phyloP scores from a whole-genome alignment of 2,888 invertebrate species.

The Rhagophthalmus giganteus region DNA sequence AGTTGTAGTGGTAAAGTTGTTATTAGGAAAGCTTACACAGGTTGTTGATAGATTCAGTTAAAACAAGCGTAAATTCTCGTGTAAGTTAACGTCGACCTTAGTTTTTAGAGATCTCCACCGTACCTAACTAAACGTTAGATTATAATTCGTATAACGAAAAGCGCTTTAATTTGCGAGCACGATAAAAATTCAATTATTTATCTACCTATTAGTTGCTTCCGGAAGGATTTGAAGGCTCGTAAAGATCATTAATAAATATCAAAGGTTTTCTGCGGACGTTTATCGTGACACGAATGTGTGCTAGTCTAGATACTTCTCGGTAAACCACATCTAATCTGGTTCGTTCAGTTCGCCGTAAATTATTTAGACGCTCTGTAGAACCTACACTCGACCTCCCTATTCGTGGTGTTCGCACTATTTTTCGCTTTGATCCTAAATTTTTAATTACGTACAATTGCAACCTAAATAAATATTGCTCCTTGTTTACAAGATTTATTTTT shows the following conservation, averaged over 20 bases:
- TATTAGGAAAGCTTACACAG: slow-evolving; percentile 20
- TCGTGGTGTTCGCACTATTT: slow-evolving; percentile 18
- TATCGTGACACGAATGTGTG: slow-evolving; percentile 32
- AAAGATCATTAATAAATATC: slow-evolving; percentile 29
- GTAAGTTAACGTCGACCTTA: not conserved
- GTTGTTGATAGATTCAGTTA: no score
- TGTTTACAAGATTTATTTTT: slow-evolving; percentile 28
- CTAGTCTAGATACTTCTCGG: slow-evolving; percentile 3
- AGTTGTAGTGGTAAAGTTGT: slow-evolving; percentile 24
- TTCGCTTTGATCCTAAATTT: slow-evolving; percentile 17
- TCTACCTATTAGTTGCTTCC: no score
- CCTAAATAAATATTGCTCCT: slow-evolving; percentile 20
- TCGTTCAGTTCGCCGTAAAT: slow-evolving; percentile 40
- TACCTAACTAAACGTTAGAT: no score
- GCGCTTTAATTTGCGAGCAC: no score
- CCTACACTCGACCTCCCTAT: slow-evolving; percentile 24
- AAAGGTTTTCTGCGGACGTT: slow-evolving; percentile 14
- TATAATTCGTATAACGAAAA: no score
- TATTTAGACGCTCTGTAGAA: slow-evolving; percentile 36
- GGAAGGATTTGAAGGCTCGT: no score
- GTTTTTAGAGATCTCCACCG: no score
- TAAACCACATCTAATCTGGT: slow-evolving; percentile 42
- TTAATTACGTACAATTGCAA: slow-evolving; percentile 27
- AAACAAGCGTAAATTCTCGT: not conserved
- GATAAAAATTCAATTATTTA: no score